These are phyloP conservation scores for Tachina lurida DNA, from an alignment of 2,888 invertebrate genomes.

Conservation along the genomic window DNA sequence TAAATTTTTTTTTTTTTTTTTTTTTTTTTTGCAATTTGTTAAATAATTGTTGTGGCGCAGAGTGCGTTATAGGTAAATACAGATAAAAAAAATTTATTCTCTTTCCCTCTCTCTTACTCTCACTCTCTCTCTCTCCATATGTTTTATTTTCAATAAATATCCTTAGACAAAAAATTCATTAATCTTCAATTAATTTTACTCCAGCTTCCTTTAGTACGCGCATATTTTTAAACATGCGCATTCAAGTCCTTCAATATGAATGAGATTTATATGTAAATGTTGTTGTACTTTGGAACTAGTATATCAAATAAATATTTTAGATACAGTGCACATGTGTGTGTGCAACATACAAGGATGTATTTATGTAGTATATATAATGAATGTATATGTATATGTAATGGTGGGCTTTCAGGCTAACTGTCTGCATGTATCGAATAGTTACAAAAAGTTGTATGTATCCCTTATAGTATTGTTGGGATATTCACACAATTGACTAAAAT, in stretches of 20 bases:
- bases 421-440: neutral
- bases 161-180: conserved; percentile 38
- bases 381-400: neutral
- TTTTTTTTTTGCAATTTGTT: neutral
- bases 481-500: conserved; percentile 43
- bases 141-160: neutral
- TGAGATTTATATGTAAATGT: conserved; percentile 51
- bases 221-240: conserved; percentile 54
- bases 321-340: no score
- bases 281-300: conserved; percentile 4
- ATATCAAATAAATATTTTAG: conserved; percentile 13
- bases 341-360: neutral
- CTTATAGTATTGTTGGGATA: conserved; percentile 28
- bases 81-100: neutral
- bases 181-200: conserved; percentile 28
- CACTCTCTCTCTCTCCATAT: neutral
- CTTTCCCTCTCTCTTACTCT: no score
- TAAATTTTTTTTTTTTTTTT: no score
- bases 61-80: neutral
- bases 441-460: conserved; percentile 33
- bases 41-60: neutral
- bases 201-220: neutral
- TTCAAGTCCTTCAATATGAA: conserved; percentile 38
- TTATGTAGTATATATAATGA: neutral
- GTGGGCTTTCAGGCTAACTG: neutral